Base-by-base conservation (phyloP, 2,888 invertebrate genomes). In the Eupithecia centaureata region DNA sequence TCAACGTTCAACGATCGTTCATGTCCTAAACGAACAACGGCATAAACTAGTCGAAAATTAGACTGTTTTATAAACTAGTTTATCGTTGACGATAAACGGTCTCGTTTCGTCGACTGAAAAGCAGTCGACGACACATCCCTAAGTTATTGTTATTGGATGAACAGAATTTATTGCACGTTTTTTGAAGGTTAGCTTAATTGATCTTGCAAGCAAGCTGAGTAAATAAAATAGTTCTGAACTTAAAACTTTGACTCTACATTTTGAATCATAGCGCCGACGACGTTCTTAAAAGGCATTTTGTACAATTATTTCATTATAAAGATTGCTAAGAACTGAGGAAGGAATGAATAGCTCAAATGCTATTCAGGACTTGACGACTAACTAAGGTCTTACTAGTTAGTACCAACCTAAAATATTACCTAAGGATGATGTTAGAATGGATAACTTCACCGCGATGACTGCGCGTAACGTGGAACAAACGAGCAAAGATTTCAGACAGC, bases 371-470 rank as follows among this genome's bases (percentile, higher is more conserved):
- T 3, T 30, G 30, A 5, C 0, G 30, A 18, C 32, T 27, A 42
- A 18, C 38, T 52, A 12, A 32, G 1, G 32, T 32, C 10, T 32
- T 12, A 32, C 10, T 32, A 32, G 8, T 32, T 2, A 32, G 32
- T 32, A 32, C n/a, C n/a, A n/a, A n/a, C n/a, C n/a, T n/a, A n/a
- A n/a, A n/a, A n/a, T n/a, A n/a, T n/a, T n/a, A n/a, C n/a, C n/a
- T 22, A 22, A 18, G 0, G 38, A 13, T 8, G 42, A 18, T 47
- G 22, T 18, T 69, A 73, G 42, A 73, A 68, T 73, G 75, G 71
- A 71, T 33, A 68, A 64, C 63, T 59, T 51, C 33, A 57, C 56
- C 30, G n/a, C n/a, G 71, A 73, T 74, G 73, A 74, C 74, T 74
- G 30, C 66, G 73, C 71, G 62, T 59, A 64, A 67, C 35, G 59